phyloP scores from a whole-genome alignment of 2,888 invertebrate genomes.

The Caenorhabditis sp. region DNA sequence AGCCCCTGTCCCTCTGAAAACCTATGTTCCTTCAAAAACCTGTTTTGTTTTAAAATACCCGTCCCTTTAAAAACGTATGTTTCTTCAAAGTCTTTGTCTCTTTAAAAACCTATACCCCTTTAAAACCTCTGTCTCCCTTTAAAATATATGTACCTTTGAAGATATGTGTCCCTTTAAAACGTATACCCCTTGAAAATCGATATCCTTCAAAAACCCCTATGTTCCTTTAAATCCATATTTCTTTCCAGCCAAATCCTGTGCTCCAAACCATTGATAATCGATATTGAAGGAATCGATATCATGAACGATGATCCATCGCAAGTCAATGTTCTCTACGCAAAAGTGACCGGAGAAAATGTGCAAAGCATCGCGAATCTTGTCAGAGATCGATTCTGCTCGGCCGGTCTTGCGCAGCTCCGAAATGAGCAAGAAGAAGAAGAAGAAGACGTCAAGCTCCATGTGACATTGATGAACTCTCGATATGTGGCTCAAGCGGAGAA shows the following conservation, averaged over 20 bases:
- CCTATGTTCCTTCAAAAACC: no score
- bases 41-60: no score
- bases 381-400: constrained; percentile 11
- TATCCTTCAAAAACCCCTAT: no score
- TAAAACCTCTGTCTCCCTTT: no score
- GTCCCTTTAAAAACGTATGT: no score
- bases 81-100: no score
- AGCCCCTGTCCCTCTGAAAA: no score
- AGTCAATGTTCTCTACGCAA: constrained; percentile 43
- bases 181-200: no score
- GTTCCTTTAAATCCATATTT: background rate
- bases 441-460: constrained; percentile 40
- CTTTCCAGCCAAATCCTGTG: constrained; percentile 15
- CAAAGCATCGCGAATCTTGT: constrained; percentile 38
- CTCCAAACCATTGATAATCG: constrained; percentile 6
- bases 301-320: constrained; percentile 54
- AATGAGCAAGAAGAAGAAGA: background rate
- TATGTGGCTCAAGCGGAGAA: constrained; percentile 24
- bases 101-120: no score
- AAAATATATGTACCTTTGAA: no score
- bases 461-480: constrained; percentile 50
- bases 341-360: constrained; percentile 31
- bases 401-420: constrained; percentile 12
- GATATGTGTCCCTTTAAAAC: no score
- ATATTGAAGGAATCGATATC: constrained; percentile 43